Conservation (phyloP, 2,797 vertebrate genomes). For the Sylvia borin region DNA sequence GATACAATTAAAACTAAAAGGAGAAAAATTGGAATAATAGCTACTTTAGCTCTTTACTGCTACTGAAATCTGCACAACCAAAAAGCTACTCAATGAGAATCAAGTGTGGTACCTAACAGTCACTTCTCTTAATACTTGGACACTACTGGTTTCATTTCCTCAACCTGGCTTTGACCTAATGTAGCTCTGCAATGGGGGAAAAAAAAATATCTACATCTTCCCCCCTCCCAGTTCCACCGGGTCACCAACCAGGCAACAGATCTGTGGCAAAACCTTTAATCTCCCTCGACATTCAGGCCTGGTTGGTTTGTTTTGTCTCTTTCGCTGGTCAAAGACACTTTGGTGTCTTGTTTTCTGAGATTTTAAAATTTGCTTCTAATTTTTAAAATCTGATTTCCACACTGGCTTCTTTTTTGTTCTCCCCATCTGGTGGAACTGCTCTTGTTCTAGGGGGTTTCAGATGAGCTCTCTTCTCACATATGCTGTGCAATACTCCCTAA, state of each 20-base stretch:
- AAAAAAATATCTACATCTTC: neutral
- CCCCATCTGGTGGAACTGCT: neutral
- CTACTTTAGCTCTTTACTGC: neutral
- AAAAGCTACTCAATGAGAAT: neutral
- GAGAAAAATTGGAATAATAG: neutral
- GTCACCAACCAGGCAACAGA: neutral
- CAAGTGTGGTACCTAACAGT: neutral
- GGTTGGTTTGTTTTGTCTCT: neutral
- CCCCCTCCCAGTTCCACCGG: accelerated
- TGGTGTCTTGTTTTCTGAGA: neutral
- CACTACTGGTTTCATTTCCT: neutral
- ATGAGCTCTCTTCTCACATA: neutral
- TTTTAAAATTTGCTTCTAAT: neutral
- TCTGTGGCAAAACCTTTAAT: neutral
- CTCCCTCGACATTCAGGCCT: neutral
- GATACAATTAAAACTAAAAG: neutral
- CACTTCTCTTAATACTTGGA: neutral
- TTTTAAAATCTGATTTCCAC: neutral
- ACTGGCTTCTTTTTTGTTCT: neutral
- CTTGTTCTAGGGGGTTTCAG: neutral
- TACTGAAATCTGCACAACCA: neutral
- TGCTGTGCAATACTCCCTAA: neutral
- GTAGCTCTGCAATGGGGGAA: neutral
- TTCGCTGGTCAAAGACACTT: neutral
- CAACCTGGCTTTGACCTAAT: neutral